Conservation (phyloP, 2,113 vertebrate genomes). For the Mustela lutreola region DNA sequence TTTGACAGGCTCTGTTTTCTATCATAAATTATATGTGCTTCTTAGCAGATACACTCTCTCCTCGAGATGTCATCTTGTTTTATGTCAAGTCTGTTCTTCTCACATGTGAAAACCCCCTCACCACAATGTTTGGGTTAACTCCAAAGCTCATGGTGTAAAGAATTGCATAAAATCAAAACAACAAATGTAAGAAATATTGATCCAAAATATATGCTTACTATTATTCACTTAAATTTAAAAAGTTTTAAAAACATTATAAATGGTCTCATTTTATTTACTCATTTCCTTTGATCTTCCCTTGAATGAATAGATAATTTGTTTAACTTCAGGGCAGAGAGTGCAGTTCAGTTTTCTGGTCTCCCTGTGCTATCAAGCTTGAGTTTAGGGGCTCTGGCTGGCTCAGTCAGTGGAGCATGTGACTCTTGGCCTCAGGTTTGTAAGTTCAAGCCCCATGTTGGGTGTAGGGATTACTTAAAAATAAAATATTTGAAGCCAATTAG, state of each 20-base stretch:
- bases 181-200: not conserved
- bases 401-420: not conserved
- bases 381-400: not conserved
- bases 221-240: not conserved
- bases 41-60: not conserved
- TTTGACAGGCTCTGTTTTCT: not conserved
- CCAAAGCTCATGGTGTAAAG: conserved; percentile 14
- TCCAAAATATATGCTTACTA: not conserved
- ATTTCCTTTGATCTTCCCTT: not conserved
- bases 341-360: not conserved
- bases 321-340: not conserved
- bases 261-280: not conserved
- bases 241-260: not conserved
- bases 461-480: not conserved
- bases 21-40: not conserved
- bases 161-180: conserved; percentile 1
- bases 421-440: not conserved
- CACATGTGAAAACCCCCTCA: not conserved
- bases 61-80: not conserved
- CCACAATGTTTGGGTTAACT: not conserved
- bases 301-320: not conserved
- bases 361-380: not conserved
- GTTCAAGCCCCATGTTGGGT: not conserved
- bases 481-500: not conserved
- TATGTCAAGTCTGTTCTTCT: not conserved